A percentile compares a stretch with the other conserved stretches of the same genome.
Conservation (phyloP, 35 echinoderm and acorn worm species). For the Apostichopus parvimensis region DNA sequence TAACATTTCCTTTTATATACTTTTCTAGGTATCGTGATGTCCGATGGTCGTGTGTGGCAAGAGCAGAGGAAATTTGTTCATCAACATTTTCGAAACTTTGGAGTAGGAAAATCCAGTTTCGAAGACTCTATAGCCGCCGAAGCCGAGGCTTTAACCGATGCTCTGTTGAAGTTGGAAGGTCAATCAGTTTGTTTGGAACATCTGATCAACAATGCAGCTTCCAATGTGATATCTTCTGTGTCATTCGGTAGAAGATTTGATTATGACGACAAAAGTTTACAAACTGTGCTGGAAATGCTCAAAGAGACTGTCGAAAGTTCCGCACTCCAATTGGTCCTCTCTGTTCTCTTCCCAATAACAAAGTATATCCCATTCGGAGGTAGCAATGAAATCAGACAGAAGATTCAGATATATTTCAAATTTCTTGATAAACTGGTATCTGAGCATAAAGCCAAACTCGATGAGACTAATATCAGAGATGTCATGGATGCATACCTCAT, state of each 20-base stretch:
- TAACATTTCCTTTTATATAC: no score
- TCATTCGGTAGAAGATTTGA: conserved; percentile 59
- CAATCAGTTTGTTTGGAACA: not conserved
- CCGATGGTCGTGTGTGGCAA: conserved; percentile 65
- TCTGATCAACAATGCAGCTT: conserved; percentile 43
- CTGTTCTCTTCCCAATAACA: no score
- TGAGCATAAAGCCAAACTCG: no score
- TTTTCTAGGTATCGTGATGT: conserved; percentile 36
- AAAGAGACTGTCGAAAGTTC: conserved; percentile 5
- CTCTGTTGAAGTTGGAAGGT: not conserved
- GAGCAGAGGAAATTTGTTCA: conserved; percentile 60
- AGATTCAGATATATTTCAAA: no score
- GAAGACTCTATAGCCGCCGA: conserved; percentile 57
- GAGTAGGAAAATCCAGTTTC: conserved; percentile 54
- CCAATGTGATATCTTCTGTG: conserved; percentile 61
- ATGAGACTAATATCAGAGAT: no score
- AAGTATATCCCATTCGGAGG: no score
- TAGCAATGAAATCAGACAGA: no score
- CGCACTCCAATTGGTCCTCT: no score
- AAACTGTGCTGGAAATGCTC: conserved; percentile 16
- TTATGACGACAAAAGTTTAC: conserved; percentile 33
- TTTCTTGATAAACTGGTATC: no score
- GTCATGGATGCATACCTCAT: no score
- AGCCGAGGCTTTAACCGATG: conserved; percentile 40
- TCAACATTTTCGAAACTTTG: conserved; percentile 61